Conservation (phyloP, 2,888 invertebrate species). For the Xylophagus ater region DNA sequence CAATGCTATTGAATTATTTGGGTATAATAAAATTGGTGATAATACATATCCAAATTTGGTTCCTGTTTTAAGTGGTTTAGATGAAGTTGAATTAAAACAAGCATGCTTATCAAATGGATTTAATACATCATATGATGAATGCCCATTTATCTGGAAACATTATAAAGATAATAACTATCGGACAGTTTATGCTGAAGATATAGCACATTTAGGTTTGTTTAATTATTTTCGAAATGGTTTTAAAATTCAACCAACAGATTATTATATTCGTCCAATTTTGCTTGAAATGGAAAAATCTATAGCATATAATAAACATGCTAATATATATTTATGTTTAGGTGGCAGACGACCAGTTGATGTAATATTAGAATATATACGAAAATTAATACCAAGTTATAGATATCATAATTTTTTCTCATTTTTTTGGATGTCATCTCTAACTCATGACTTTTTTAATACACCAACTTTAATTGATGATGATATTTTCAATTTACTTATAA, state of each 20-base stretch:
- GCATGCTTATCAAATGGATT: slow-evolving; percentile 49
- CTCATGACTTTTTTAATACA: slow-evolving; percentile 75
- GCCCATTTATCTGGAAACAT: slow-evolving; percentile 75
- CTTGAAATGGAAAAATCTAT: slow-evolving; percentile 54
- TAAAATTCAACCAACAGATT: slow-evolving; percentile 67
- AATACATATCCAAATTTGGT: slow-evolving; percentile 88
- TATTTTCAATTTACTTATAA: slow-evolving; percentile 18
- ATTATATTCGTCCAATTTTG: slow-evolving; percentile 67
- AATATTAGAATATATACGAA: slow-evolving; percentile 57
- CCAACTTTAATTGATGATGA: slow-evolving; percentile 59
- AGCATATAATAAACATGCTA: slow-evolving; percentile 50
- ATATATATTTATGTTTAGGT: slow-evolving; percentile 60
- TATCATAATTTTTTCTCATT: slow-evolving; percentile 62
- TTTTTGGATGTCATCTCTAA: slow-evolving; percentile 72
- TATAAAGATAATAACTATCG: slow-evolving; percentile 60
- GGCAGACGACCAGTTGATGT: slow-evolving; percentile 56
- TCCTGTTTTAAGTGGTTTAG: slow-evolving; percentile 64
- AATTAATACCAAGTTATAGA: slow-evolving; percentile 49
- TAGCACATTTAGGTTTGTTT: slow-evolving; percentile 65
- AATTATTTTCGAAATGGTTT: slow-evolving; percentile 72
- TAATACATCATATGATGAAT: slow-evolving; percentile 57
- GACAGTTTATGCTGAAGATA: slow-evolving; percentile 77
- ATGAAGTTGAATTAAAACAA: slow-evolving; percentile 50
- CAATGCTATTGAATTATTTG: slow-evolving; percentile 64
- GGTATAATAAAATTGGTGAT: slow-evolving; percentile 89